These are phyloP conservation scores for Calliphora vomitoria DNA, from an alignment of 2,888 invertebrate species.

Conservation along the genomic window DNA sequence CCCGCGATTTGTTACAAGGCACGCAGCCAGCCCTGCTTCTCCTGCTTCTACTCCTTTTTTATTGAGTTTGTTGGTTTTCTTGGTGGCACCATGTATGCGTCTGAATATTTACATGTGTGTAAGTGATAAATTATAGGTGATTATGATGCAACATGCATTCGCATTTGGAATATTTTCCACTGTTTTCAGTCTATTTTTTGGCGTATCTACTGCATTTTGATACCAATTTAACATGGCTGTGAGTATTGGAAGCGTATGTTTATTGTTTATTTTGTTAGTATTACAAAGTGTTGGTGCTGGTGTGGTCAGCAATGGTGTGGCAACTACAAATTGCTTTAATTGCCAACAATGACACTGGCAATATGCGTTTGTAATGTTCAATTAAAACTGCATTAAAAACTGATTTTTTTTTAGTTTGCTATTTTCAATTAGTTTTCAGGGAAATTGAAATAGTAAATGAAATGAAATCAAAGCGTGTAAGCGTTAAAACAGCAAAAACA, in stretches of 20 bases:
- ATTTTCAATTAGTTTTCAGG: neutral
- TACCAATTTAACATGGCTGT: neutral
- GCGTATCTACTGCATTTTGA: neutral
- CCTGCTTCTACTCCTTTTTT: neutral
- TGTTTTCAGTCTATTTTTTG: slow-evolving; percentile 18
- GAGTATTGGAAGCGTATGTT: slow-evolving; percentile 38
- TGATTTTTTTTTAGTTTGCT: neutral
- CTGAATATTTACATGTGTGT: slow-evolving; percentile 30
- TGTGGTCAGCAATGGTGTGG: slow-evolving; percentile 50
- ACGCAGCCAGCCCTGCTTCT: neutral
- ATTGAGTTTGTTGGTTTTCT: neutral
- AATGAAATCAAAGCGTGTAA: neutral
- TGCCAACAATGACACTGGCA: slow-evolving; percentile 53
- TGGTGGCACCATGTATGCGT: neutral
- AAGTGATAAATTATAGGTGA: slow-evolving; percentile 61
- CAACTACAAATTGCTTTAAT: slow-evolving; percentile 65
- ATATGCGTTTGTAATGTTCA: slow-evolving; percentile 32
- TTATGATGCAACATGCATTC: slow-evolving; percentile 60
- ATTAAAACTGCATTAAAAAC: slow-evolving; percentile 16
- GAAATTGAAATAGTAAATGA: neutral
- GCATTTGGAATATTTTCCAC: slow-evolving; percentile 36
- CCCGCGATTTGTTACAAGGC: slow-evolving; percentile 70
- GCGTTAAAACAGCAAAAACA: neutral
- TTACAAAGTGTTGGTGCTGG: too few relatives aligned
- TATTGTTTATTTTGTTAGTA: neutral